A percentile compares a stretch with the other conserved stretches of the same genome.
Evolutionary conservation across 2,888 invertebrate species (phyloP).

Genomic region (Bellardia bayeri): DNA sequence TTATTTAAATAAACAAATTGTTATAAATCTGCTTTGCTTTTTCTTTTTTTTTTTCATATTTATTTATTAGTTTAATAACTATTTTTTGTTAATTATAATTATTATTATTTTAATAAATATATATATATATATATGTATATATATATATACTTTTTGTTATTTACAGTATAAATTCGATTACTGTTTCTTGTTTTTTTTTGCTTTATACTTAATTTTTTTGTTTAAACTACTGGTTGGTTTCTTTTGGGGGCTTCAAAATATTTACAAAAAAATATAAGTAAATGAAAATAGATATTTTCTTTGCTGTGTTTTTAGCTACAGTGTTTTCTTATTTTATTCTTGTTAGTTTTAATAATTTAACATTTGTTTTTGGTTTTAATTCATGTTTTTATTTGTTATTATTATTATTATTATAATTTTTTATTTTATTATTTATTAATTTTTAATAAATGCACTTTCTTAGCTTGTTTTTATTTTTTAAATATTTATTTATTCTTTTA

Average conservation of each 20-base stretch:
- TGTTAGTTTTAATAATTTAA: constrained; percentile 52
- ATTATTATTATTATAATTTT: constrained; percentile 31
- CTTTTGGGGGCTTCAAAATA: constrained; percentile 25
- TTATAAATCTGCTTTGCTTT: constrained; percentile 67
- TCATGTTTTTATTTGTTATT: constrained; percentile 13
- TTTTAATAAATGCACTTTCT: constrained; percentile 82
- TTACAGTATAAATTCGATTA: constrained; percentile 74
- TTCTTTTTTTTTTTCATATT: constrained; percentile 31
- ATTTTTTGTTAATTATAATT: constrained; percentile 41
- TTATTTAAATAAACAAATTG: constrained; percentile 10
- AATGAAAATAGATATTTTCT: neutral
- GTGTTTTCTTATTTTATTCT: constrained; percentile 18
- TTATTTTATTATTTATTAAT: constrained; percentile 63
- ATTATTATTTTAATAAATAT: constrained; percentile 73
- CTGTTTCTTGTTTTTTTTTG: constrained; percentile 70
- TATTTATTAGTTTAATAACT: constrained; percentile 50
- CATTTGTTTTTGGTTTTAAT: constrained; percentile 38
- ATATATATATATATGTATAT: constrained; percentile 76
- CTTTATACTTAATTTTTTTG: constrained; percentile 41
- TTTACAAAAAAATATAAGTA: constrained; percentile 48
- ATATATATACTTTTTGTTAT: constrained; percentile 49
- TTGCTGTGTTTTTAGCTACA: constrained; percentile 43
- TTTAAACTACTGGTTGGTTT: constrained; percentile 40
- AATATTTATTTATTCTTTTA: constrained; percentile 46
- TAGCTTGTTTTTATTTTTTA: constrained; percentile 78